Evolutionary conservation across 2,797 vertebrate species (phyloP).

Genomic region (Pseudomugil gertrudae): DNA sequence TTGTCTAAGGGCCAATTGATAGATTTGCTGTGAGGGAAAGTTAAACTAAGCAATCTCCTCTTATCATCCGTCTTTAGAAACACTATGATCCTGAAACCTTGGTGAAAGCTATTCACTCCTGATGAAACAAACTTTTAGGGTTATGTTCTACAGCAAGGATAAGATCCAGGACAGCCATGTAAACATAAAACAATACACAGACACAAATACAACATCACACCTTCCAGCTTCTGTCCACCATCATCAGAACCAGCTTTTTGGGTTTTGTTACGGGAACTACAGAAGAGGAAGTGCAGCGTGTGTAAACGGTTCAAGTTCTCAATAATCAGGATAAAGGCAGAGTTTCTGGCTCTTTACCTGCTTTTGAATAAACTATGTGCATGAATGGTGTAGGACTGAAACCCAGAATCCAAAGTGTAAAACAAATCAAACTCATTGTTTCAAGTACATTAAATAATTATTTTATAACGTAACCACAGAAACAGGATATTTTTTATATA

Average conservation of each 20-base stretch:
- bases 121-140: slow-evolving; percentile 37
- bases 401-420: neutral
- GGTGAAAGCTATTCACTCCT: slow-evolving; percentile 41
- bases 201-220: slow-evolving; percentile 2
- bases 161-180: slow-evolving; percentile 36
- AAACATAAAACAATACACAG: slow-evolving; percentile 43
- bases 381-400: too few relatives aligned
- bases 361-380: neutral
- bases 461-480: too few relatives aligned
- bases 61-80: slow-evolving; percentile 61
- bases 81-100: slow-evolving; percentile 17
- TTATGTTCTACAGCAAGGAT: slow-evolving; percentile 22
- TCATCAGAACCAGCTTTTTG: slow-evolving; percentile 18
- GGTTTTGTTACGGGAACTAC: slow-evolving; percentile 5
- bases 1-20: slow-evolving; percentile 55
- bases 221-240: slow-evolving; percentile 5
- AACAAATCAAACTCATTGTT: too few relatives aligned
- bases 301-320: neutral
- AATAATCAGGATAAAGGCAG: neutral
- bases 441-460: too few relatives aligned
- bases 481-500: too few relatives aligned
- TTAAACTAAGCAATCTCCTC: slow-evolving; percentile 55
- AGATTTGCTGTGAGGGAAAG: slow-evolving; percentile 50
- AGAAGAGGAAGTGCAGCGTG: slow-evolving; percentile 6
- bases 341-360: neutral